These are phyloP conservation scores for Periparus ater DNA, from an alignment of 2,797 vertebrate genomes.

Conservation along the genomic window DNA sequence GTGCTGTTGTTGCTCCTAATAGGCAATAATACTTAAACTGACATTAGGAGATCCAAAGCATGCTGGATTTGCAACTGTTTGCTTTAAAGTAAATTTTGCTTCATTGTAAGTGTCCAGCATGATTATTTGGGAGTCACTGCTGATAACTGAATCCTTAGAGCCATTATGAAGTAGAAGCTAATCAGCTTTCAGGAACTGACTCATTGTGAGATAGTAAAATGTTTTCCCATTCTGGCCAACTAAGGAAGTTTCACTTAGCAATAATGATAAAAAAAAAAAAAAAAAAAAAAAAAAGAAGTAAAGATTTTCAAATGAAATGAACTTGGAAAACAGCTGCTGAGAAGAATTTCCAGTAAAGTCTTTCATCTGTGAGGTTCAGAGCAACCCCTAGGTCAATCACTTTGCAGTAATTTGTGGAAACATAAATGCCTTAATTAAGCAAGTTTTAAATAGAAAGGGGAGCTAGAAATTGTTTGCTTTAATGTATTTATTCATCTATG, in stretches of 20 bases:
- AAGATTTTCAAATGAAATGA: not conserved
- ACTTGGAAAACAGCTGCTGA: not conserved
- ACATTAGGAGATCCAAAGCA: not conserved
- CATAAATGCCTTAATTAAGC: conserved; percentile 38
- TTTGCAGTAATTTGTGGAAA: conserved; percentile 28
- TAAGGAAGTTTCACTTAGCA: not conserved
- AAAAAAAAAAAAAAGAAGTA: not conserved
- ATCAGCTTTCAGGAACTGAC: conserved; percentile 4
- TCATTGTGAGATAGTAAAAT: not conserved
- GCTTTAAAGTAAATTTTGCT: conserved; percentile 39
- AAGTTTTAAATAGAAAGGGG: not conserved
- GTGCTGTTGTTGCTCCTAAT: conserved; percentile 5
- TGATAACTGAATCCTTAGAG: not conserved
- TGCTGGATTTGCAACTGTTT: conserved; percentile 8
- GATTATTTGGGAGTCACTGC: not conserved
- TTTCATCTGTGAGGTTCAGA: conserved; percentile 35
- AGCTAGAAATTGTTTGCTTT: not conserved
- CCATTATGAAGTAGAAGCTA: not conserved
- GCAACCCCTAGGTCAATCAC: conserved; percentile 20
- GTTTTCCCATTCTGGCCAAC: not conserved
- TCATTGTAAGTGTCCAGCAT: not conserved
- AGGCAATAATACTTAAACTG: conserved; percentile 43
- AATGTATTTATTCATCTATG: not conserved
- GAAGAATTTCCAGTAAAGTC: not conserved
- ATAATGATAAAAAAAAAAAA: not conserved